Evolutionary conservation across 2,888 invertebrate species (phyloP), one percentile per base, ranked within the genome.

Genomic region (Scaeva pyrastri): DNA sequence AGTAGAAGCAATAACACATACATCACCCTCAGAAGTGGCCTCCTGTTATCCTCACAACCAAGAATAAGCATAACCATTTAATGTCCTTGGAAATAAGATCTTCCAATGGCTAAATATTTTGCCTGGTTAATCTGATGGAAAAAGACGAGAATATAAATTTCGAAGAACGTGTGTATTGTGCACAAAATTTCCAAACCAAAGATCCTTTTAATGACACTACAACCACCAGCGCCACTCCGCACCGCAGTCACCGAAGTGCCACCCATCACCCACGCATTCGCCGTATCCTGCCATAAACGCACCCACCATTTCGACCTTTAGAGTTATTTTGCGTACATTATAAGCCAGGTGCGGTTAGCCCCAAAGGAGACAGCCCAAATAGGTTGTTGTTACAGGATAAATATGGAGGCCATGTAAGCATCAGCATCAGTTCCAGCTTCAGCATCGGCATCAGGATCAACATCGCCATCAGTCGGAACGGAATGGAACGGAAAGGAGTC

Each of bases 181-280:
- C 62, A 39, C 2, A 60, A 58, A n/a, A 39, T 16, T 71, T 60
- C 50, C 70, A 56, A 77, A 50, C 26, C 77, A 39, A 58, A 50
- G 45, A 55, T 36, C 71, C n/a, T 71, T 62, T 70, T 62, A 58
- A 41, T 77, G 68, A 45, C 10, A 48, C 19, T 19, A 39, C 2
- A 16, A n/a, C 26, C 66, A 16, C 21, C 21, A 52, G 16, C 14
- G 31, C 31, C n/a, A 31, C 7, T 31, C 31, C 7, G 31, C 6
- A 31, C 31, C 31, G 8, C 31, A 31, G 31, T 31, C n/a, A n/a
- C n/a, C 31, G 31, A 0, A 5, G 1, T 31, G 31, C 5, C 31
- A 31, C 6, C 31, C 31, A 31, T 31, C 31, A 8, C 3, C 3
- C 12, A 43, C 0, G n/a, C n/a, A 31, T 31, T 16, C 11, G 19